phyloP scores from a whole-genome alignment of 2,797 vertebrate species.

The Lutjanus campechanus region DNA sequence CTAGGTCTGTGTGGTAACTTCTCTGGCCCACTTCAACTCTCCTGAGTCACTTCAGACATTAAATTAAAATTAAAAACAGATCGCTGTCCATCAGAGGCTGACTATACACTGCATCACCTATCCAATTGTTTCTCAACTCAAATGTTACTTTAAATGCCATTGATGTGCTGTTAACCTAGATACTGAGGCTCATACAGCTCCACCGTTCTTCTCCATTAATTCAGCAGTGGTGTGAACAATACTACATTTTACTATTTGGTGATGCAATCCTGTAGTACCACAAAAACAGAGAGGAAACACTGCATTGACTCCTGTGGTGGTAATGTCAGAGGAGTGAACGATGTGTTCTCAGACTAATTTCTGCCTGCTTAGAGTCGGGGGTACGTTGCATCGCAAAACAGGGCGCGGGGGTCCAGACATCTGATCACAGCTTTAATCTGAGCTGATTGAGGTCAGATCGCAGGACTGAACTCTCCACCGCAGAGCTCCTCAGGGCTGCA shows the following conservation, averaged over 20 bases:
- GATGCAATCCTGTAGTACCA: slow-evolving; percentile 4
- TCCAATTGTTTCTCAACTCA: slow-evolving; percentile 1
- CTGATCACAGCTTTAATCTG: slow-evolving; percentile 77
- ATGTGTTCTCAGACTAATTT: slow-evolving; percentile 52
- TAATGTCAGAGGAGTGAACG: slow-evolving; percentile 27
- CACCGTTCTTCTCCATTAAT: neutral
- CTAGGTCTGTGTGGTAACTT: slow-evolving; percentile 59
- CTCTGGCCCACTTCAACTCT: slow-evolving; percentile 67
- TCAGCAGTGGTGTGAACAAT: neutral
- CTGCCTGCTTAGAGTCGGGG: slow-evolving; percentile 45
- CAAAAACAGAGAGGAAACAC: slow-evolving; percentile 1
- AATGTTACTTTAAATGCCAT: slow-evolving; percentile 3
- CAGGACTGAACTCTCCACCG: slow-evolving; percentile 65
- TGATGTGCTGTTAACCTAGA: slow-evolving; percentile 13
- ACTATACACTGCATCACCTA: neutral
- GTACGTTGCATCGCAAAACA: slow-evolving; percentile 33
- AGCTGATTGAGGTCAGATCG: slow-evolving; percentile 82
- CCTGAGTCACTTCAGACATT: slow-evolving; percentile 49
- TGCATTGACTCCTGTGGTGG: slow-evolving; percentile 13
- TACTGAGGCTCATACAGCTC: neutral
- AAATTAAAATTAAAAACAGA: slow-evolving; percentile 60
- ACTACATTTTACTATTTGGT: neutral
- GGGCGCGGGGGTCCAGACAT: slow-evolving; percentile 38
- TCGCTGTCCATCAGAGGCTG: slow-evolving; percentile 37
- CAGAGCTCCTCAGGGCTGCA: slow-evolving; percentile 61